These are phyloP conservation scores for Eumaeus atala DNA, from an alignment of 1,140 invertebrate genomes.

Conservation along the genomic window DNA sequence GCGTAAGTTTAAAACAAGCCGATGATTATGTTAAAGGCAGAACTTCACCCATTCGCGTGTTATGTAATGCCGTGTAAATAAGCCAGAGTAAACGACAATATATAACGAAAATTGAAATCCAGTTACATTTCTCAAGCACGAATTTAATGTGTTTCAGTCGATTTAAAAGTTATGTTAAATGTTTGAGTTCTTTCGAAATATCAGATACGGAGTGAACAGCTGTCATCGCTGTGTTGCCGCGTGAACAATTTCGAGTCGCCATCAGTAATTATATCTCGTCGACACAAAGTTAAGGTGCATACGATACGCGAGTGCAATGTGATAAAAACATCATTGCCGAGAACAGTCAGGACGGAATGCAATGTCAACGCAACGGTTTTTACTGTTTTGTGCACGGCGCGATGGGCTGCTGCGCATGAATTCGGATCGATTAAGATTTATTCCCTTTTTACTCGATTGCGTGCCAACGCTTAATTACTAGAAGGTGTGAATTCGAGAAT, in stretches of 20 bases:
- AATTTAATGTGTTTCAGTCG: conserved; percentile 10
- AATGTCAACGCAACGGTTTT: conserved; percentile 34
- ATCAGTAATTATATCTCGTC: conserved; percentile 55
- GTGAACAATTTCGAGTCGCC: conserved; percentile 46
- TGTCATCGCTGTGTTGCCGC: conserved; percentile 50
- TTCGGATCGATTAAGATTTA: conserved; percentile 58
- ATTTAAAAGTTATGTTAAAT: conserved; percentile 14
- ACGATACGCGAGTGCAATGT: conserved; percentile 42
- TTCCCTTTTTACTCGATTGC: conserved; percentile 52
- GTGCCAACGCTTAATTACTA: conserved; percentile 64
- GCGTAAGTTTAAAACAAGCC: too few relatives aligned
- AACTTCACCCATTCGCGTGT: too few relatives aligned
- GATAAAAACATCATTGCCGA: conserved; percentile 39
- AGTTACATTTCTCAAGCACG: conserved; percentile 3
- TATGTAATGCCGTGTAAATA: not conserved
- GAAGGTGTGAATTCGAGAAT: conserved; percentile 66
- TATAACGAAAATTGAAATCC: conserved; percentile 3
- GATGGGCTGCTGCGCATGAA: conserved; percentile 41
- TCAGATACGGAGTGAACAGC: conserved; percentile 38
- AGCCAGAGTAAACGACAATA: not conserved
- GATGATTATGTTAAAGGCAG: too few relatives aligned
- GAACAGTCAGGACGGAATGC: conserved; percentile 43
- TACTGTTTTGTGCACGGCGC: conserved; percentile 23
- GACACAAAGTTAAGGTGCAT: conserved; percentile 55
- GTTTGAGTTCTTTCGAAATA: conserved; percentile 27